Evolutionary conservation across 2,888 invertebrate species (phyloP), one percentile per base, ranked within the genome.

Genomic region (Hanleya hanleyi): DNA sequence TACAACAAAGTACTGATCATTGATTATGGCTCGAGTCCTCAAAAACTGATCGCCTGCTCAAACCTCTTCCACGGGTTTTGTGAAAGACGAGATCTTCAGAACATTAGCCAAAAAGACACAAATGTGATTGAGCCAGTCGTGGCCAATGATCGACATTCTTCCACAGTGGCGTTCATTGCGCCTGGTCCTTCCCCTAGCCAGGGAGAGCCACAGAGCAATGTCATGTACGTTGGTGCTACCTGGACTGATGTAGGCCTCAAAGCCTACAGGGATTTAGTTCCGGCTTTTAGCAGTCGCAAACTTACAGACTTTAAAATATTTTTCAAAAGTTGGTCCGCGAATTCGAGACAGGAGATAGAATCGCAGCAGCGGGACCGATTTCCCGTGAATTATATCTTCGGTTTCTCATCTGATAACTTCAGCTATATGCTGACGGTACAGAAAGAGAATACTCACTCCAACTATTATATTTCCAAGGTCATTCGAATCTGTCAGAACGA

Each of bases 391-490:
- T 99, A 99, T 91, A 95, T 99, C 50, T 96, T 97, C 91, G 99
- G 98, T 64, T 99, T 99, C 91, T 95, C 95, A 88, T 97, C 97
- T 37, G 96, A 96, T 88, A 95, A 96, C 66, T 99, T 98, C 92
- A 97, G 97, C 86, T 99, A 99, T 91, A 98, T 99, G 91, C 92
- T 98, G 80, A 97, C 98, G 1, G 96, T 97, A 1, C 99, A 99
- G 91, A 94, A 95, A 88, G 94, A 95, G 86, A 79, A 76, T 38
- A 71, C 82, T 1, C 62, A 51, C 1, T 69, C 71, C 7, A 66
- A 80, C 2, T 95, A 88, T 38, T 97, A 95, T 90, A 95, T 97
- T 84, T 97, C 97, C 74, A 97, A 98, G 91, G 92, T 99, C 85
- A 96, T 98, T 41, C 94, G 99, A 65, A 96, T 99, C 61, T 99